Percentiles rank a stretch among this genome's conserved stretches.
Evolutionary conservation across 2,113 vertebrate genomes (phyloP).

Genomic region (Tapirus terrestris): DNA sequence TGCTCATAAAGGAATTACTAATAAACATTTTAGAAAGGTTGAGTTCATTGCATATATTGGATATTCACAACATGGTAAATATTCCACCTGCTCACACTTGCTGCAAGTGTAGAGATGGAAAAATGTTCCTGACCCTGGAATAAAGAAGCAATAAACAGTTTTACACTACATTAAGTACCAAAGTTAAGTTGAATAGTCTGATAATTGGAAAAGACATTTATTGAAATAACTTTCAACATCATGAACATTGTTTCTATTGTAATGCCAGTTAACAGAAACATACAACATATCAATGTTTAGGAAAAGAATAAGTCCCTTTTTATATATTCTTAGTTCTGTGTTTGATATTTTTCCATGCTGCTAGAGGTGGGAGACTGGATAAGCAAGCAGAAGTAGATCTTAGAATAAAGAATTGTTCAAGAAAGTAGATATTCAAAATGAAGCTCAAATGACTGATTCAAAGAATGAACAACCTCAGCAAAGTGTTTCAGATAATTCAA

Average conservation of each 20-base stretch:
- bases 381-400: background rate
- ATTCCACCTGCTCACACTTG: background rate
- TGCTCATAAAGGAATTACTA: conserved; percentile 8
- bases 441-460: background rate
- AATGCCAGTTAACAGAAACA: background rate
- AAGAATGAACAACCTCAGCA: background rate
- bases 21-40: conserved; percentile 33
- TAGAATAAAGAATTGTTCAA: background rate
- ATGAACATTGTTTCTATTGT: background rate
- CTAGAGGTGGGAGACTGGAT: background rate
- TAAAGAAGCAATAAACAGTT: conserved; percentile 30
- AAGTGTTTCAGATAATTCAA: background rate
- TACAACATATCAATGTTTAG: background rate
- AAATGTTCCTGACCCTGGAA: conserved; percentile 27
- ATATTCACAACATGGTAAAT: background rate
- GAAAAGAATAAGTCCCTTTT: background rate
- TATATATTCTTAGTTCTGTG: background rate
- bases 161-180: conserved; percentile 46
- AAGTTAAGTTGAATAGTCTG: conserved; percentile 14
- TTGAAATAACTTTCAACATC: background rate
- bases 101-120: background rate
- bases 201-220: conserved; percentile 38
- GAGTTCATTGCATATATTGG: background rate
- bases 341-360: background rate
- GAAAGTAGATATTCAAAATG: background rate